phyloP scores from a whole-genome alignment of 2,888 invertebrate species.

The Nycteola revayana region DNA sequence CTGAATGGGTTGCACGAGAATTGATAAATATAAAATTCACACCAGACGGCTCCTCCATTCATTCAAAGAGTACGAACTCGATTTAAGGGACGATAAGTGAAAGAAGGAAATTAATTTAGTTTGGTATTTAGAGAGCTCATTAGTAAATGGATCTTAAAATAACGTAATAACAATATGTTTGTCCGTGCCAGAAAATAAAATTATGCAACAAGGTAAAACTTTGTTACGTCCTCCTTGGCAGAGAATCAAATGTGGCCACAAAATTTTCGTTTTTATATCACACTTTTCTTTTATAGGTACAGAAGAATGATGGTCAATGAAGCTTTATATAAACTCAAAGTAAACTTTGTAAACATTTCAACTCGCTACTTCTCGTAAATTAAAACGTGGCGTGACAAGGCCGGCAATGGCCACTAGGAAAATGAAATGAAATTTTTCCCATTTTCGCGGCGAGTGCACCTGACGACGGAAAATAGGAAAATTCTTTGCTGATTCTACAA shows the following conservation, averaged over 20 bases:
- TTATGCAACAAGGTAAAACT: slow-evolving; percentile 5
- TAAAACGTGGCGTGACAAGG: slow-evolving; percentile 21
- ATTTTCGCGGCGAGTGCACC: slow-evolving; percentile 50
- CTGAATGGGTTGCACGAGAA: slow-evolving; percentile 21
- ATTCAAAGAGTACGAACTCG: slow-evolving; percentile 26
- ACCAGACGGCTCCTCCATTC: slow-evolving; percentile 28
- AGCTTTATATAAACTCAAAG: too few species aligned
- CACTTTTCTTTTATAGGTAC: too few species aligned
- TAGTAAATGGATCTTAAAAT: slow-evolving; percentile 17
- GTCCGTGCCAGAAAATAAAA: slow-evolving; percentile 6
- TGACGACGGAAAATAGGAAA: slow-evolving; percentile 49
- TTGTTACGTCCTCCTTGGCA: slow-evolving; percentile 7
- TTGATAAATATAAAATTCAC: slow-evolving; percentile 32
- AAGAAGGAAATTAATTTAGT: too few species aligned
- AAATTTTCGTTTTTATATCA: too few species aligned
- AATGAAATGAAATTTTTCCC: slow-evolving; percentile 51
- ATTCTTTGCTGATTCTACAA: slow-evolving; percentile 52
- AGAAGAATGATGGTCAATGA: too few species aligned
- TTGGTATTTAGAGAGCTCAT: slow-evolving; percentile 10
- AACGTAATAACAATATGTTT: slow-evolving; percentile 3
- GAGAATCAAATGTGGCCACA: slow-evolving; percentile 6
- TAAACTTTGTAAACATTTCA: too few species aligned
- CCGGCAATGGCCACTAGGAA: slow-evolving; percentile 34
- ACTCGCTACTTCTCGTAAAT: slow-evolving; percentile 18
- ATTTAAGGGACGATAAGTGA: too few species aligned